These are phyloP conservation scores for Dioctria linearis DNA, from an alignment of 2,888 invertebrate species.

Conservation along the genomic window DNA sequence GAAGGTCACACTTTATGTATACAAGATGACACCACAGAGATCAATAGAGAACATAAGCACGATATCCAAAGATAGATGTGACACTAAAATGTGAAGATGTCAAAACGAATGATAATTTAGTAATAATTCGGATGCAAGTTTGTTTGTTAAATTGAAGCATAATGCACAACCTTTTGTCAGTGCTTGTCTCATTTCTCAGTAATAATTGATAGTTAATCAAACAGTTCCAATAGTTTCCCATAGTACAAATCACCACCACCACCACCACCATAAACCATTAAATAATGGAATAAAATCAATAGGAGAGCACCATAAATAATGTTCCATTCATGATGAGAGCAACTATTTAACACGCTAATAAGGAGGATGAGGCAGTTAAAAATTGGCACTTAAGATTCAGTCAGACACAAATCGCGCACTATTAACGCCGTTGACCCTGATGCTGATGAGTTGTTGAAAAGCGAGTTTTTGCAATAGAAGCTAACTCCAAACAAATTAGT, in stretches of 20 bases:
- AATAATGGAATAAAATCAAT: not conserved
- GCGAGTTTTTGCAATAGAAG: not conserved
- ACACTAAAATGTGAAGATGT: conserved; percentile 42
- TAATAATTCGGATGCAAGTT: not conserved
- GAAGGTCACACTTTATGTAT: conserved; percentile 27
- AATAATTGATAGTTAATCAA: not conserved
- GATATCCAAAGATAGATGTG: not conserved
- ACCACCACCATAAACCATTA: not conserved
- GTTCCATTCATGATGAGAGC: not conserved
- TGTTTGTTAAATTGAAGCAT: conserved; percentile 9
- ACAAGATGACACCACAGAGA: conserved; percentile 9
- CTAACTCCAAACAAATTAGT: conserved; percentile 18
- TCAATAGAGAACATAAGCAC: no score
- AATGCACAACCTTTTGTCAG: conserved; percentile 11
- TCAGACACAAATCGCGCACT: not conserved
- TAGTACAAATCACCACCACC: not conserved
- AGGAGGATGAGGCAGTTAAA: not conserved
- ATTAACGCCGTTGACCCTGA: conserved; percentile 5
- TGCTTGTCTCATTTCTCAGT: not conserved
- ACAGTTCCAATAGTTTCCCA: no score
- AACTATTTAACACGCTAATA: conserved; percentile 11
- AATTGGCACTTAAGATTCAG: conserved; percentile 5
- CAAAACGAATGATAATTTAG: not conserved
- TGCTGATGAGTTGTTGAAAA: not conserved
- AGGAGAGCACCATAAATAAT: not conserved